phyloP scores from a whole-genome alignment of 2,797 vertebrate genomes.

The Platalea minor region DNA sequence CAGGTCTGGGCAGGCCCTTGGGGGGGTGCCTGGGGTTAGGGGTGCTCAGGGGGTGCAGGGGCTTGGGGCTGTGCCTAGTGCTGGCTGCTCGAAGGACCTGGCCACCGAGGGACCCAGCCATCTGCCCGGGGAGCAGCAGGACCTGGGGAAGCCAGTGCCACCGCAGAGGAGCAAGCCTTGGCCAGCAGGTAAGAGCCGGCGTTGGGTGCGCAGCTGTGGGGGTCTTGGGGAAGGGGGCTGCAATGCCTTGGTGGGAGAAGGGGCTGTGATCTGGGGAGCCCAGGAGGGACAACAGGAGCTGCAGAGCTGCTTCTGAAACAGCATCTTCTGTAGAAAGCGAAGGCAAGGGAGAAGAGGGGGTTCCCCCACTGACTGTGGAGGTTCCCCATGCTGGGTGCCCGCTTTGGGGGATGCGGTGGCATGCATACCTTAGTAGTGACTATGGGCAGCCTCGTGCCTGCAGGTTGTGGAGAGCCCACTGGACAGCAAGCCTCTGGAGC shows the following conservation, averaged over 20 bases:
- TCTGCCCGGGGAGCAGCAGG: rapidly evolving
- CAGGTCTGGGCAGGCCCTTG: not conserved
- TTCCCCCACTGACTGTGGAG: not conserved
- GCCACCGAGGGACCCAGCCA: rapidly evolving
- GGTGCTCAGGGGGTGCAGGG: not conserved
- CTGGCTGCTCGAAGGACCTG: not conserved
- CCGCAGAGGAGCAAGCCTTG: rapidly evolving
- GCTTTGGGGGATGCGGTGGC: rapidly evolving
- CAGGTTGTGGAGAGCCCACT: rapidly evolving
- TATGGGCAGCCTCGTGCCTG: rapidly evolving
- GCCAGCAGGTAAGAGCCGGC: not conserved
- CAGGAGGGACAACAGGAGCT: rapidly evolving
- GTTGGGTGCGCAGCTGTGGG: rapidly evolving
- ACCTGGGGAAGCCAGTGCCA: rapidly evolving
- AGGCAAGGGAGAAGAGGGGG: not conserved
- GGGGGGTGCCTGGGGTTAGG: rapidly evolving
- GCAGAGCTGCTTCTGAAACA: not conserved
- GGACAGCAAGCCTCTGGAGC: not conserved
- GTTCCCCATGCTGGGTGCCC: not conserved
- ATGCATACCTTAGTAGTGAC: rapidly evolving
- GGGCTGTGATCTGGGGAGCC: rapidly evolving
- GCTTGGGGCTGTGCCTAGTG: rapidly evolving
- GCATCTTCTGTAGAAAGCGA: not conserved
- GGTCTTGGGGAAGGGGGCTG: not conserved
- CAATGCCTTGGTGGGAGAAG: not conserved